Base-by-base conservation (phyloP, 2,797 vertebrate genomes). In the Atherinosoma microstoma region DNA sequence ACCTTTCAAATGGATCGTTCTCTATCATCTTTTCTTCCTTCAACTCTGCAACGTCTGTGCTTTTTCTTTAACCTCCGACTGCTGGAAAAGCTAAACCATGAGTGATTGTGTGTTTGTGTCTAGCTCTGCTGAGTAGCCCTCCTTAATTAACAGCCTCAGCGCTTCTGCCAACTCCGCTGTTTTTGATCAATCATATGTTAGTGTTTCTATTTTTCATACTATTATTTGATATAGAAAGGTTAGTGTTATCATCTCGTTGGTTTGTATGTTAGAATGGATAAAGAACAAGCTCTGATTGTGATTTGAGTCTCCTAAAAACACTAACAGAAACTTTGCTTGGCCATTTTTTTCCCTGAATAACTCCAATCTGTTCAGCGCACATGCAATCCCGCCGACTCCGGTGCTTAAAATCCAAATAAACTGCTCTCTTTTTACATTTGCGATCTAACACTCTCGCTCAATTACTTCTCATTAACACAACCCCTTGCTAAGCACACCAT, bases 401-500 rank as follows among this genome's bases (percentile, higher is more conserved):
- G 4, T 35, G 8, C 68, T 75, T 51, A 35, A 42, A 71, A 64
- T 29, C 57, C 64, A 76, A 58, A 65, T 29, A 20, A 61, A 16
- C 67, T 54, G 62, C 35, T 70, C 54, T 70, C 59, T 76, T 51
- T 45, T 51, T 36, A 15, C 54, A 20, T 67, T 64, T 73, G 35
- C 49, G 11, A 71, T 79, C 64, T 75, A 56, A 79, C 47, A 11
- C 40, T 68, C 73, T 15, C 73, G 53, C 70, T 61, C 69, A 61
- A 47, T 67, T 24, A 20, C 73, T 66, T 83, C 72, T 67, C 62
- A 81, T 83, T 88, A 89, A 90, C 84, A 62, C 75, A 51, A 57
- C 42, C 47, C 20, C 12, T 73, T 22, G 4, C 40, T 32, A 9
- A 49, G 72, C 32, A 4, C 82, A 58, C 57, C 22, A 74, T 86